Conservation (phyloP, 1,140 invertebrate species). For the Bombus confusus region DNA sequence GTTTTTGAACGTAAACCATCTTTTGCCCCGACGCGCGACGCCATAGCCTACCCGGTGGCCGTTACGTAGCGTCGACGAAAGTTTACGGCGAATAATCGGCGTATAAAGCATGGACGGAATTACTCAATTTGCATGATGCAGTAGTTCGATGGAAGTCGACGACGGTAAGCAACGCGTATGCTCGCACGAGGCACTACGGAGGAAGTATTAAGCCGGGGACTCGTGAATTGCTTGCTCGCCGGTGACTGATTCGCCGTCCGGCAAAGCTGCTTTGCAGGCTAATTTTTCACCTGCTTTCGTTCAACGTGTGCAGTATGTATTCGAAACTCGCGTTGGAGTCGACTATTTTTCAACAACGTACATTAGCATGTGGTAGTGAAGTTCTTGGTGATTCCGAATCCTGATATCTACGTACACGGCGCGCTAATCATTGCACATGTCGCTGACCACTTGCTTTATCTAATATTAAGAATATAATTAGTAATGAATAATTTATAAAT, state of each 20-base stretch:
- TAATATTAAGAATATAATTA: neutral
- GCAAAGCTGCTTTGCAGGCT: neutral
- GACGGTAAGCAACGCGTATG: constrained; percentile 42
- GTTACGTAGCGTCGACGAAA: constrained; percentile 42
- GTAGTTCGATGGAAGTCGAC: constrained; percentile 48
- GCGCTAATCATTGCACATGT: neutral
- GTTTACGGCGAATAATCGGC: constrained; percentile 48
- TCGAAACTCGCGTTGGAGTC: neutral
- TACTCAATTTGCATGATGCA: constrained; percentile 53
- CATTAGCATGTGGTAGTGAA: neutral
- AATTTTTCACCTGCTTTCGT: constrained; percentile 8
- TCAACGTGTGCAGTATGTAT: neutral
- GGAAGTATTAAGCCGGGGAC: constrained; percentile 29
- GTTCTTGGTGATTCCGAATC: neutral
- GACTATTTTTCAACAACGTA: neutral
- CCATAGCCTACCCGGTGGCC: neutral
- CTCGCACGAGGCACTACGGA: neutral
- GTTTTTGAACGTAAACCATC: constrained; percentile 20
- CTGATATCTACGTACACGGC: neutral
- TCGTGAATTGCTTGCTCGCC: constrained; percentile 25
- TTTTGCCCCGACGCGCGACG: constrained; percentile 1
- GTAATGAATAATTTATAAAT: neutral
- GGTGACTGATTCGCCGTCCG: constrained; percentile 29
- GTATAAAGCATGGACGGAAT: constrained; percentile 46
- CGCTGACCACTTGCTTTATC: neutral